Evolutionary conservation across 2,888 invertebrate species (phyloP).

Genomic region (Eupeodes luniger): DNA sequence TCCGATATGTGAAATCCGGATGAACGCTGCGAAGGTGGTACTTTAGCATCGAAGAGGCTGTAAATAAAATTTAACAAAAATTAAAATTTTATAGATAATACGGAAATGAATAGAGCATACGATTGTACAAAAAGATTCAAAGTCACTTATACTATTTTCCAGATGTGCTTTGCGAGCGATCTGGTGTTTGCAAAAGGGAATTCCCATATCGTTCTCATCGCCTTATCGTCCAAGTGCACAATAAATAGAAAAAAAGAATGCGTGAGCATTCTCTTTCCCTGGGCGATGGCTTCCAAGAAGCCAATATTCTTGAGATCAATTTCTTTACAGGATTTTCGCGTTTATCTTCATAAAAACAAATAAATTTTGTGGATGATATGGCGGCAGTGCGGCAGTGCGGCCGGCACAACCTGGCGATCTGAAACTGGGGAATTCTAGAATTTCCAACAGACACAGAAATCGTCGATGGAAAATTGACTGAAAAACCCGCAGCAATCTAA

Average conservation of each 20-base stretch:
- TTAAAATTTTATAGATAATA: constrained; percentile 8
- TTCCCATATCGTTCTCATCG: constrained; percentile 42
- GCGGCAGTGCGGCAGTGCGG: background rate
- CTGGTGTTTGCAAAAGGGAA: constrained; percentile 39
- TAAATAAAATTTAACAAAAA: constrained; percentile 80
- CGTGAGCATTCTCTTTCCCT: constrained; percentile 10
- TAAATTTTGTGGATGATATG: background rate
- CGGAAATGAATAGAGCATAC: background rate
- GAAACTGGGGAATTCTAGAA: constrained; percentile 69
- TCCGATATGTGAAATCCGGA: constrained; percentile 96
- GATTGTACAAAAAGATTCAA: constrained; percentile 28
- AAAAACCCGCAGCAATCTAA: constrained; percentile 72
- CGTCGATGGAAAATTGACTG: constrained; percentile 62
- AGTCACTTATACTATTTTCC: constrained; percentile 40
- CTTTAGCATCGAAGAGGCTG: constrained; percentile 90
- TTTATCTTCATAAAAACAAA: constrained; percentile 27
- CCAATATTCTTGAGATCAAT: constrained; percentile 24
- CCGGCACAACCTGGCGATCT: constrained; percentile 53
- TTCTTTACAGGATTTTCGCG: constrained; percentile 27
- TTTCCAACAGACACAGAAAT: constrained; percentile 58
- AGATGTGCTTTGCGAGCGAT: constrained; percentile 54
- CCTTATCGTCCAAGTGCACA: constrained; percentile 4
- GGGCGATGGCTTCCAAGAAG: constrained; percentile 49
- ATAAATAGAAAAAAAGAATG: constrained; percentile 52
- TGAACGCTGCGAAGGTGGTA: constrained; percentile 87